These are phyloP conservation scores for Gymnothorax reevesii DNA, from an alignment of 2,797 vertebrate species.

Conservation along the genomic window DNA sequence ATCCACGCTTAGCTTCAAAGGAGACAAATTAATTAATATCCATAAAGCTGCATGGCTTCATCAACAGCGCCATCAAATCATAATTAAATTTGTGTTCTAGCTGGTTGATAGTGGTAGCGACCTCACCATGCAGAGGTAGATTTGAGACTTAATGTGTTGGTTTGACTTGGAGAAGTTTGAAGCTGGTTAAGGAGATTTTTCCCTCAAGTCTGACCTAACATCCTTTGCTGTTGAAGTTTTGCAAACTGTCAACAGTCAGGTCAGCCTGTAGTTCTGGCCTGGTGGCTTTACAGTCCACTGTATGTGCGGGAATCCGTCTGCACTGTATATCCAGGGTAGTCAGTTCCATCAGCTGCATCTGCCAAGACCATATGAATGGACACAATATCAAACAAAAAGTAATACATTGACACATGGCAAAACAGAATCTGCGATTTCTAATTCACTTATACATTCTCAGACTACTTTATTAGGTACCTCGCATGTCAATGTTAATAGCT, in stretches of 20 bases:
- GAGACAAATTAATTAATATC: neutral
- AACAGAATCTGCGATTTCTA: neutral
- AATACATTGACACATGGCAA: neutral
- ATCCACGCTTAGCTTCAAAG: neutral
- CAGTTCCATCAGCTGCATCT: slow-evolving; percentile 47
- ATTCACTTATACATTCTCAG: neutral
- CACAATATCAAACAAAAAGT: neutral
- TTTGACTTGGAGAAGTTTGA: neutral
- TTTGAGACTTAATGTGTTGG: neutral
- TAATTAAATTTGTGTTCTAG: neutral
- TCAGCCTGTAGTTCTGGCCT: neutral
- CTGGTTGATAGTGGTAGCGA: neutral
- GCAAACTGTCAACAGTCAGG: neutral
- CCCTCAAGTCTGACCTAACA: neutral
- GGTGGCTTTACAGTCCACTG: slow-evolving; percentile 21
- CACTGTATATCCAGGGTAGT: slow-evolving; percentile 36
- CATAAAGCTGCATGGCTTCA: neutral
- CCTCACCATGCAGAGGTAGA: neutral
- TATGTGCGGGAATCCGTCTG: slow-evolving; percentile 42
- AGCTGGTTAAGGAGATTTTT: neutral
- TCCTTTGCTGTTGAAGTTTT: neutral
- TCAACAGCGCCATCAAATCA: neutral
- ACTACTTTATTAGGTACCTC: neutral
- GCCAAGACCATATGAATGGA: slow-evolving; percentile 9
- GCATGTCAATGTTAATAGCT: neutral